Base-by-base conservation (phyloP, 1,140 invertebrate species). In the Drosophila erecta region DNA sequence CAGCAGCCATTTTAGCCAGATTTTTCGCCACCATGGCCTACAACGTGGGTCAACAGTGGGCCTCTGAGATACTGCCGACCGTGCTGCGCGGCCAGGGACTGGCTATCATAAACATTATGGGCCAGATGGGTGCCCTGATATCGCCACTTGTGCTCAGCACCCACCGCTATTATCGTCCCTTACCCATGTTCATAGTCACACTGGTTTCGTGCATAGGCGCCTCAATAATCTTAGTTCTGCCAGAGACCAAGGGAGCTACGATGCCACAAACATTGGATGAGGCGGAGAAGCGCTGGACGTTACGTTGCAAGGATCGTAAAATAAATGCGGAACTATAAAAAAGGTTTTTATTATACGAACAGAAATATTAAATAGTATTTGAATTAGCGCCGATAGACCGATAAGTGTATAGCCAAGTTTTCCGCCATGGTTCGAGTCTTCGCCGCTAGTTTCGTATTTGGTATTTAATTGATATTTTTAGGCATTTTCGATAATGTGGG, bases 11-110 rank as follows among this genome's bases (percentile, higher is more conserved):
- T 73, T 86, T 96, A 17, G 96, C 96, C 10, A 93, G 97, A 22
- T 96, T 97, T 71, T 95, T 95, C 56, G 95, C 97, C 6, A 97
- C 97, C 73, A 96, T 97, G 37, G 95, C 96, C 0, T 97, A 97
- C 91, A 97, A 97, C 90, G 97, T 97, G 59, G 96, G 96, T 0
- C 93, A 97, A 2, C 97, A 98, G 80, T 98, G 97, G 92, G 96
- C 96, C 0, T 96, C 97, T 0, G 97, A 98, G 90, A 92, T 98
- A 0, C 87, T 98, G 5, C 97, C 97, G 2, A 98, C 97, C 0
- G 96, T 97, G 0, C 95, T 98, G 0, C 91, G 97, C 46, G 96
- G 96, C 0, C 96, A 97, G 92, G 96, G 96, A 1, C 94, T 97
- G 0, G 95, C 96, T 8, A 91, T 96, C 0, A 96, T 97, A 43